Evolutionary conservation across 2,888 invertebrate species (phyloP).

Genomic region (Acanthosoma haemorrhoidale): DNA sequence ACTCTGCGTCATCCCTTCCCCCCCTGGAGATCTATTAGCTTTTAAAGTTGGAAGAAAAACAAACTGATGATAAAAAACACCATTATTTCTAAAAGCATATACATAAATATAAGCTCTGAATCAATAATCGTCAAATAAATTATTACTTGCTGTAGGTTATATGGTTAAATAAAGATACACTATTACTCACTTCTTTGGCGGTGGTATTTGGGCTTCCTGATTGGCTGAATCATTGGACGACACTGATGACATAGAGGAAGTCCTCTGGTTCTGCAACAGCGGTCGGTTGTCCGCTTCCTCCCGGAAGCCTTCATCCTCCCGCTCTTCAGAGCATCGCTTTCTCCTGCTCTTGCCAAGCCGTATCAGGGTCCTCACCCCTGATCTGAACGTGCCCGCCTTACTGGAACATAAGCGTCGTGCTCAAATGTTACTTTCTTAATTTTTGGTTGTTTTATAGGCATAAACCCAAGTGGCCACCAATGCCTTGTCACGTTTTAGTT

Average conservation of each 20-base stretch:
- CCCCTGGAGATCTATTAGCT: too few species aligned
- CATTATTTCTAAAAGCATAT: too few species aligned
- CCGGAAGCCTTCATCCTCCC: conserved; percentile 37
- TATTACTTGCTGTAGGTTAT: neutral
- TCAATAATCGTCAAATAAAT: too few species aligned
- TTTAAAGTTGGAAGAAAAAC: too few species aligned
- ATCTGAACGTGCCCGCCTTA: conserved; percentile 40
- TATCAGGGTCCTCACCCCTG: conserved; percentile 42
- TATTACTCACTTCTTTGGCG: conserved; percentile 24
- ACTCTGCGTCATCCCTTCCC: too few species aligned
- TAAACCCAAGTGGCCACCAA: too few species aligned
- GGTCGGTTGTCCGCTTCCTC: conserved; percentile 33
- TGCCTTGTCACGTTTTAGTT: too few species aligned
- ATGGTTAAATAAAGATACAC: neutral
- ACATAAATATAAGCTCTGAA: too few species aligned
- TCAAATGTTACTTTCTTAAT: too few species aligned
- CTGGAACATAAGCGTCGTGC: too few species aligned
- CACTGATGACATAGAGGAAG: conserved; percentile 38
- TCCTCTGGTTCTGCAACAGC: conserved; percentile 32
- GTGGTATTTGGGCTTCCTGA: conserved; percentile 35
- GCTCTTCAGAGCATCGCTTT: conserved; percentile 32
- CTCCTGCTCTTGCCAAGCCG: conserved; percentile 38
- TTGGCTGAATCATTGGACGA: conserved; percentile 42
- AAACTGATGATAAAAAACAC: too few species aligned
- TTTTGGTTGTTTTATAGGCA: too few species aligned